Percentiles rank a stretch among this genome's conserved stretches.
Evolutionary conservation across 2,888 invertebrate species (phyloP).

Genomic region (Pristionchus mayeri): DNA sequence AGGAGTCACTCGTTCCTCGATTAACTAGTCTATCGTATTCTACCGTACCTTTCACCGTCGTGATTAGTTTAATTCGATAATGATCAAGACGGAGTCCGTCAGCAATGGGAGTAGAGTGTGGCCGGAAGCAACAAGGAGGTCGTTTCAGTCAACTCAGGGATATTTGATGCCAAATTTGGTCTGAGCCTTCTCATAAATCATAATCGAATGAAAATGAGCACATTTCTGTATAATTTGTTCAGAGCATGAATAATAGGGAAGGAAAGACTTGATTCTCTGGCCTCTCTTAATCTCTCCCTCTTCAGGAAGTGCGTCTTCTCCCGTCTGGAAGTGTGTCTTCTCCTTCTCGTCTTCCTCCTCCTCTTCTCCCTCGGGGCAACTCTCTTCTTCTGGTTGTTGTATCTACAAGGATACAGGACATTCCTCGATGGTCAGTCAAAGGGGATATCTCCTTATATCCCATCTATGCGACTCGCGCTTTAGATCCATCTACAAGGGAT

Average conservation of each 20-base stretch:
- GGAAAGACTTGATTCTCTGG: no score
- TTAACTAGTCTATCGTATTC: slow-evolving; percentile 10
- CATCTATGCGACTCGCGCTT: neutral
- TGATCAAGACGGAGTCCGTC: slow-evolving; percentile 46
- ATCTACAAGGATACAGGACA: slow-evolving; percentile 66
- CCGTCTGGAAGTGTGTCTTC: slow-evolving; percentile 61
- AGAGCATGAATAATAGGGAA: neutral
- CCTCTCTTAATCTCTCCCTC: no score
- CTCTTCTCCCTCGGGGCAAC: slow-evolving; percentile 59
- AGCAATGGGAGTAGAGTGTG: slow-evolving; percentile 47
- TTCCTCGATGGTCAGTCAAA: slow-evolving; percentile 60
- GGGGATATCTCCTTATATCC: no score
- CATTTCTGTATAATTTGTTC: no score
- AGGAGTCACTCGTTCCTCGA: neutral
- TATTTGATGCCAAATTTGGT: neutral
- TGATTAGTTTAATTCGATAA: slow-evolving; percentile 40
- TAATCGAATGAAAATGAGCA: neutral
- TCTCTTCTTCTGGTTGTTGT: slow-evolving; percentile 63
- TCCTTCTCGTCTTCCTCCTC: slow-evolving; percentile 57
- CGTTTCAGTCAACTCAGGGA: neutral
- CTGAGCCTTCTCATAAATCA: no score
- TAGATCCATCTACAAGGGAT: neutral
- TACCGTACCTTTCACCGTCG: neutral
- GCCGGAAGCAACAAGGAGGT: slow-evolving; percentile 41
- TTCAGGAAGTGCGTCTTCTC: slow-evolving; percentile 55